A percentile compares a stretch with the other conserved stretches of the same genome.
Conservation (phyloP, 2,113 vertebrate genomes). For the Nothoprocta perdicaria region DNA sequence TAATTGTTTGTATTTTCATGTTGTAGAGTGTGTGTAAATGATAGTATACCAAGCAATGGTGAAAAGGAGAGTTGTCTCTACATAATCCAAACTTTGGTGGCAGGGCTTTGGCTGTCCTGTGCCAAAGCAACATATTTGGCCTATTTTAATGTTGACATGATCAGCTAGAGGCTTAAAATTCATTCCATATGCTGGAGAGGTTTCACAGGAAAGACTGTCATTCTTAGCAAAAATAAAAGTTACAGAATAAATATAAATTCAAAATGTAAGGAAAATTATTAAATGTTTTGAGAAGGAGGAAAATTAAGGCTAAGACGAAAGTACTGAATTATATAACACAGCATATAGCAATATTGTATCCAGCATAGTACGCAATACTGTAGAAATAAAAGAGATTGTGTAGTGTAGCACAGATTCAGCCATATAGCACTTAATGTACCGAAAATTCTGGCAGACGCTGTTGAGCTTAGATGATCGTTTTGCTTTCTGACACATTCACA, state of each 20-base stretch:
- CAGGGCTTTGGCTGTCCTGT: slow-evolving; percentile 18
- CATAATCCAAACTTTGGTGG: slow-evolving; percentile 39
- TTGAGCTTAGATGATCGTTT: neutral
- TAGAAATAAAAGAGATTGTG: neutral
- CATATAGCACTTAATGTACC: neutral
- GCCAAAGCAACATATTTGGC: slow-evolving; percentile 53
- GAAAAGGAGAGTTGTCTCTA: slow-evolving; percentile 26
- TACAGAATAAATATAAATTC: neutral
- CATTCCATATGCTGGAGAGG: slow-evolving; percentile 28
- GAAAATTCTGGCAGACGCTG: neutral
- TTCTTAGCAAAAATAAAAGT: slow-evolving; percentile 48
- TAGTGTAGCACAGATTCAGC: neutral
- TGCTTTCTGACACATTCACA: neutral
- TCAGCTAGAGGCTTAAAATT: slow-evolving; percentile 51
- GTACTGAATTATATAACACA: neutral
- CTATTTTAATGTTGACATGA: slow-evolving; percentile 52
- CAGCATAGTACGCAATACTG: neutral
- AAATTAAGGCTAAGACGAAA: neutral
- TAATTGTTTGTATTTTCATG: neutral
- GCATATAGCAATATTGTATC: neutral
- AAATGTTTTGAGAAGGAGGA: neutral
- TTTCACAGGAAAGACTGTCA: neutral
- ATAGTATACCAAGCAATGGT: slow-evolving; percentile 7
- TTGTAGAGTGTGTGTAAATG: slow-evolving; percentile 1
- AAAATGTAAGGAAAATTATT: neutral